These are phyloP conservation scores for Drosophila nr. perissopoda DNA, from an alignment of 2,888 invertebrate species.

Conservation along the genomic window DNA sequence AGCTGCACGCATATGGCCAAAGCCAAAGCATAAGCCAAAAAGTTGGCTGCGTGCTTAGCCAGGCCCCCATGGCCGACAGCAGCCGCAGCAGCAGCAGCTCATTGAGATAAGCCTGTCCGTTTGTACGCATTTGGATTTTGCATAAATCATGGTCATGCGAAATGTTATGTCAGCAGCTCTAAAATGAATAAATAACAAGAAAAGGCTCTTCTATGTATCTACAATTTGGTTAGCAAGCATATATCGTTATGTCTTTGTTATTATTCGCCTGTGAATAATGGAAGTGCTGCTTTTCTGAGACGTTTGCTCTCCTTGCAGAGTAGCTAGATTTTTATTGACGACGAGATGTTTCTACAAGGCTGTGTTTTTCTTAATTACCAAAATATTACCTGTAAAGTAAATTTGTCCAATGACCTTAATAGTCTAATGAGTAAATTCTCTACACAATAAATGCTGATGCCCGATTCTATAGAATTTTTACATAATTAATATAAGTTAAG, in stretches of 20 bases:
- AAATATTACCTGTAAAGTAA: not conserved
- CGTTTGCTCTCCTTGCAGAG: not conserved
- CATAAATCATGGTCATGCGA: conserved; percentile 76
- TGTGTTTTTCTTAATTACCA: not conserved
- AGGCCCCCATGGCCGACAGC: conserved; percentile 48
- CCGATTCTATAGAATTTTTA: not conserved
- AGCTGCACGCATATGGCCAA: conserved; percentile 60
- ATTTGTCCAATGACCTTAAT: not conserved
- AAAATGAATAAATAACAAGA: conserved; percentile 44
- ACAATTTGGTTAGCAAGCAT: conserved; percentile 17
- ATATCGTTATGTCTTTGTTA: conserved; percentile 19
- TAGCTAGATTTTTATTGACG: not conserved
- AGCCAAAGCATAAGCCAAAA: conserved; percentile 37
- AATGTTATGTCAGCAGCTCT: conserved; percentile 77
- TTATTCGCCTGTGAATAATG: conserved; percentile 12
- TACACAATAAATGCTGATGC: not conserved
- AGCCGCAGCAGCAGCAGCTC: conserved; percentile 61
- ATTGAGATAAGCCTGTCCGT: conserved; percentile 77
- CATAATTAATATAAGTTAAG: not conserved
- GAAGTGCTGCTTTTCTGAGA: not conserved
- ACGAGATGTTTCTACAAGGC: not conserved
- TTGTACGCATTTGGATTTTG: conserved; percentile 73
- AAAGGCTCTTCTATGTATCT: conserved; percentile 37
- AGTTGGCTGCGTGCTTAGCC: conserved; percentile 49
- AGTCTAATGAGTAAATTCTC: not conserved